Percentiles rank a stretch among this genome's conserved stretches.
Evolutionary conservation across 1,140 invertebrate genomes (phyloP).

Genomic region (Carcinoscorpius rotundicauda): DNA sequence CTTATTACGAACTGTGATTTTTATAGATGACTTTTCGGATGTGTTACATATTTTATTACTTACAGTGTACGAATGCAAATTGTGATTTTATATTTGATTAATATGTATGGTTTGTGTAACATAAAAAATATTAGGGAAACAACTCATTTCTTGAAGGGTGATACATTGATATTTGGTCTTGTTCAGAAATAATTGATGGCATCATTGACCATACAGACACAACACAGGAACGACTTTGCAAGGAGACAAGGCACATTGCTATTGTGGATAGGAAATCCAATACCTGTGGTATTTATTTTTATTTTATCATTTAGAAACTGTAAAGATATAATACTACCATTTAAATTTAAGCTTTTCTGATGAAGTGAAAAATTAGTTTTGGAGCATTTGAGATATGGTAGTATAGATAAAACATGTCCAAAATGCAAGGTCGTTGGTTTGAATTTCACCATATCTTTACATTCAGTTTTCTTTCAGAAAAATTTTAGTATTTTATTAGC

Average conservation of each 20-base stretch:
- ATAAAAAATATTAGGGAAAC: no score
- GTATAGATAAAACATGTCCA: not conserved
- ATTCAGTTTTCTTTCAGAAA: no score
- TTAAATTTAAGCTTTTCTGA: no score
- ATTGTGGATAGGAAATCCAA: conserved; percentile 34
- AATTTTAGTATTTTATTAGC: no score
- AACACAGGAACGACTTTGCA: conserved; percentile 30
- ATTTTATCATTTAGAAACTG: not conserved
- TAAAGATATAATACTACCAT: not conserved
- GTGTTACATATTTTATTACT: no score
- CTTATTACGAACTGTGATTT: no score
- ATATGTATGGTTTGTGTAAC: no score
- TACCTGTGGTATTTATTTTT: conserved; percentile 32
- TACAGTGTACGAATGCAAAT: no score
- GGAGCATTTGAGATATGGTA: not conserved
- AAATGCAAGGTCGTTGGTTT: not conserved
- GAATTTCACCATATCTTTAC: no score
- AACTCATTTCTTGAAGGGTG: no score
- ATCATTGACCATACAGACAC: conserved; percentile 32
- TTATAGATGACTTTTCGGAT: no score
- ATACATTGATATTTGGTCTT: not conserved
- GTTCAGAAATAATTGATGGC: conserved; percentile 36
- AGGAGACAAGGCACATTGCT: conserved; percentile 33
- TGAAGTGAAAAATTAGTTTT: not conserved
- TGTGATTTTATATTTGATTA: no score